Evolutionary conservation across 2,888 invertebrate genomes (phyloP).

Genomic region (Aphidius colemani): DNA sequence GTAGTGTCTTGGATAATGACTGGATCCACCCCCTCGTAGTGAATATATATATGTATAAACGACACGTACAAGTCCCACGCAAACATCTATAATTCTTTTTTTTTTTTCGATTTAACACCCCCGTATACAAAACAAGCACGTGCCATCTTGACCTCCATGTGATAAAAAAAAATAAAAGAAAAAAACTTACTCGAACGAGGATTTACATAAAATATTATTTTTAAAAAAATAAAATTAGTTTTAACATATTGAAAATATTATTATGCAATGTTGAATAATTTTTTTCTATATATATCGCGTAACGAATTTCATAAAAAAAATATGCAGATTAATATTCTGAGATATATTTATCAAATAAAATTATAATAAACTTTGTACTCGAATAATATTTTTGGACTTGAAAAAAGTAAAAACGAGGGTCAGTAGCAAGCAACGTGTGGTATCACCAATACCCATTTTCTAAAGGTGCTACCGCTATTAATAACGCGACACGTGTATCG

Average conservation of each 20-base stretch:
- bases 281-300: background rate
- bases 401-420: too few species aligned
- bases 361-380: background rate
- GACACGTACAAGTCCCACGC: constrained; percentile 26
- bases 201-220: too few species aligned
- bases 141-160: too few species aligned
- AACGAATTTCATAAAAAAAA: background rate
- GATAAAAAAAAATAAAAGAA: too few species aligned
- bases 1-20: constrained; percentile 19
- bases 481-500: constrained; percentile 50
- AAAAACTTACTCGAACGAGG: too few species aligned
- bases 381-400: too few species aligned
- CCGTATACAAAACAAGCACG: too few species aligned
- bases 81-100: background rate
- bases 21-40: constrained; percentile 24
- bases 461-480: constrained; percentile 38
- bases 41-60: constrained; percentile 12
- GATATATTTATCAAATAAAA: too few species aligned
- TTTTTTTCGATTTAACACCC: too few species aligned
- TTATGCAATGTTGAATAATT: too few species aligned
- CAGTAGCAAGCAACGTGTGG: constrained; percentile 16
- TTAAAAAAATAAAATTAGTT: too few species aligned
- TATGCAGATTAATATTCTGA: background rate
- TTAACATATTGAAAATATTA: too few species aligned
- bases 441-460: constrained; percentile 8